Percentiles rank a stretch among this genome's conserved stretches.
Evolutionary conservation across 35 echinoderm and acorn worm genomes (phyloP).

Genomic region (Heliocidaris tuberculata): DNA sequence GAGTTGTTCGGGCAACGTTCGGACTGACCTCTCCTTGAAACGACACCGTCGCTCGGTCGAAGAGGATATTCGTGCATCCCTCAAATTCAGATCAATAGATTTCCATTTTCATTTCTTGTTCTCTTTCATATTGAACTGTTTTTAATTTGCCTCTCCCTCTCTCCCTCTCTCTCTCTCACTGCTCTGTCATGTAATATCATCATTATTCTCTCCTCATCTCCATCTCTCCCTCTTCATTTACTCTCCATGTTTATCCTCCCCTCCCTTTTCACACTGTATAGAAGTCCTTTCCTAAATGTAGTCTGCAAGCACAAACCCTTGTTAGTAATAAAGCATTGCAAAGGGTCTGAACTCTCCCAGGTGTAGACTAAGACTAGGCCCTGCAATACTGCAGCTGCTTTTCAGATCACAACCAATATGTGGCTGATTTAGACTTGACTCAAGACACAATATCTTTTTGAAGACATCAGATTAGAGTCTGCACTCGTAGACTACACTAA

Average conservation of each 20-base stretch:
- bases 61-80: background rate
- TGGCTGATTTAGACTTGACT: too few relatives aligned
- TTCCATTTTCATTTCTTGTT: background rate
- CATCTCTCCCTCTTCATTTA: background rate
- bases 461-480: background rate
- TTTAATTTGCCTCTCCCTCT: background rate
- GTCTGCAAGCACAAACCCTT: background rate
- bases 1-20: background rate
- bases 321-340: background rate
- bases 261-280: too few relatives aligned
- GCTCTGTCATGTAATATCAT: too few relatives aligned
- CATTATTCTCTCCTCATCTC: background rate
- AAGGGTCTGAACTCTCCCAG: background rate
- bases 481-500: background rate
- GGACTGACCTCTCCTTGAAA: background rate
- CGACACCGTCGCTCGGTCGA: background rate
- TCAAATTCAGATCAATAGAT: background rate
- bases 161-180: background rate
- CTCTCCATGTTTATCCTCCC: too few relatives aligned
- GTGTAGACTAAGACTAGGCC: too few relatives aligned
- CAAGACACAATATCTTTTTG: background rate
- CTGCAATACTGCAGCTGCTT: too few relatives aligned
- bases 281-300: background rate
- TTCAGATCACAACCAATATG: too few relatives aligned
- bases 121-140: background rate